Base-by-base conservation (phyloP, 2,888 invertebrate genomes). In the Desoria tigrina region DNA sequence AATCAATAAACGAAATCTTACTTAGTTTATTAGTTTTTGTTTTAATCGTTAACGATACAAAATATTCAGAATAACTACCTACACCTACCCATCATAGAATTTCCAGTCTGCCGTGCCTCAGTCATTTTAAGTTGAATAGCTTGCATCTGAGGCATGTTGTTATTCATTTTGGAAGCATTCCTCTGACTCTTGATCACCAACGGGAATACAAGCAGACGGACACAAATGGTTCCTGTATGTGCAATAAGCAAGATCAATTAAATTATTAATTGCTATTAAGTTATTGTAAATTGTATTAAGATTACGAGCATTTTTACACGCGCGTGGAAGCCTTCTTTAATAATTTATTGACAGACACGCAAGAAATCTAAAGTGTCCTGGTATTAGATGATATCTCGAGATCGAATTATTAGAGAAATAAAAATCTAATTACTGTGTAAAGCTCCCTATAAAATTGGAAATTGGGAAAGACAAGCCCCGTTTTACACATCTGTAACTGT, bases 71-170 rank as follows among this genome's bases (percentile, higher is more conserved):
- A n/a, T n/a, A 32, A 32, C 56, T 49, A 24, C 18, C 26, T 32
- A 60, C 32, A 39, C n/a, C n/a, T 79, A 86, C 86, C 82, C 79
- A 92, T 90, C 1, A 92, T 78, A 28, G 87, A 84, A 81, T 95
- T 90, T 18, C 92, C 94, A n/a, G 84, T 83, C 77, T 87, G 87
- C 68, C 94, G 84, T 0, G 97, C 95, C 78, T 94, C 89, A 1
- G 89, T 86, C 86, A 97, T 88, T 82, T 91, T 90, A 67, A 87
- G 67, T 79, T 95, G 94, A 1, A 96, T 78, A 42, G 85, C 79
- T 78, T 90, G 89, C 78, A 97, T 83, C 80, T 90, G 87, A n/a
- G 96, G 95, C 82, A 94, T 82, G 78, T 90, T 83, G 78, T 93
- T 92, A 77, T 87, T 86, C 88, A 95, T 89, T 73, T 85, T 84